Base-by-base conservation (phyloP, 2,888 invertebrate genomes). In the Oligia strigilis region DNA sequence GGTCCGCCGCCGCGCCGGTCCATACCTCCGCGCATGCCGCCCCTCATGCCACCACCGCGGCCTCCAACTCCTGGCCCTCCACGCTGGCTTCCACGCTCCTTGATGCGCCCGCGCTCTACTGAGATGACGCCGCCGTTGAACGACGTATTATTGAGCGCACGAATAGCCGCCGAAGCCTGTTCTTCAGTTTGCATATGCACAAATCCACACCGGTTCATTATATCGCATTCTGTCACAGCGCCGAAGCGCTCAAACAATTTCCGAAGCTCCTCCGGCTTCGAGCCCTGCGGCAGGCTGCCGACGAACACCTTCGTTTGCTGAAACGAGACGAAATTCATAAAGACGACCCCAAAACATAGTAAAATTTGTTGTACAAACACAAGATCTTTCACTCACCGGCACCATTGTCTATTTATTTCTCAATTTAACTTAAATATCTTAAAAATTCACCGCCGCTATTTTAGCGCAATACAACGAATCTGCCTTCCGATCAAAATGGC, bases 191-290 rank as follows among this genome's bases (percentile, higher is more conserved):
- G 98, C 98, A 99, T 98, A 95, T 99, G 99, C 73, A 99, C 98
- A 96, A 99, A 99, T 17, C 99, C 99, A 95, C 99, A 99, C 83
- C 99, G 98, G 94, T 99, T 99, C 97, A 99, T 98, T 80, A 99
- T 98, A 94, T 99, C 99, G 95, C 99, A 99, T 95, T 99, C 99
- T 36, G 98, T 98, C 11, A 99, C 99, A 78, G 97, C 97, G 70
- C 99, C 99, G 95, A 98, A 99, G 75, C 98, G 98, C 88, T 98
- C 98, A 96, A 99, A 99, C 73, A 99, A 97, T 87, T 98, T 98
- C 71, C 98, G 97, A 70, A 99, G 97, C 91, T 99, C 99, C 91
- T 98, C 98, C 77, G 98, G 98, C 91, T 98, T 98, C 88, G 99
- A 98, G 90, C 98, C 98, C 91, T 98, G 98, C 80, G 99, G 98